A percentile compares a stretch with the other conserved stretches of the same genome.
These are phyloP conservation scores for Dromas ardeola DNA, from an alignment of 2,113 vertebrate species.

Conservation along the genomic window DNA sequence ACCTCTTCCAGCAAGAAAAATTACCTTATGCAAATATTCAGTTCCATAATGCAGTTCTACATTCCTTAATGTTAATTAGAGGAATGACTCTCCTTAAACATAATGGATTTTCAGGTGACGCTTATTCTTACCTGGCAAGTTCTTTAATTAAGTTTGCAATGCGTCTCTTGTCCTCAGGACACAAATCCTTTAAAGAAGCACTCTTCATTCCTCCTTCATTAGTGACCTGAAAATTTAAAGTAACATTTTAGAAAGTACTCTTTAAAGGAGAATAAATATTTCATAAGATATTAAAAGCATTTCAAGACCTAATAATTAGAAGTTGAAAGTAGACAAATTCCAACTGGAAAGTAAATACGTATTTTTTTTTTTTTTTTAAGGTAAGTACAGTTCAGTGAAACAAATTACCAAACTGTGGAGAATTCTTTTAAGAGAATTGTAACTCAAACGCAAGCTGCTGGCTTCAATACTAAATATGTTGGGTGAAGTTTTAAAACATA, in stretches of 20 bases:
- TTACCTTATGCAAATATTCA: not conserved
- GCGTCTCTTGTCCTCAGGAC: constrained; percentile 94
- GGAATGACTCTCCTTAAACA: not conserved
- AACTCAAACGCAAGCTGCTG: not conserved
- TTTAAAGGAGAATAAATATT: constrained; percentile 39
- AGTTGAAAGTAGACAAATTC: constrained; percentile 2
- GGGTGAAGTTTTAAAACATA: not conserved
- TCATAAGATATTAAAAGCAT: constrained; percentile 37
- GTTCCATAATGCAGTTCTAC: not conserved
- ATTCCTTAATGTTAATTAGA: constrained; percentile 17
- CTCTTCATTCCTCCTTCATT: constrained; percentile 74
- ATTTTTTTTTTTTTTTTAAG: constrained; percentile 21
- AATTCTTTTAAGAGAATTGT: not conserved
- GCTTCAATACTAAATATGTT: not conserved
- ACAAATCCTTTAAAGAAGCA: constrained; percentile 92
- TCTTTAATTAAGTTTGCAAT: constrained; percentile 97
- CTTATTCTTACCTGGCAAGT: constrained; percentile 87
- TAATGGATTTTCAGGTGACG: constrained; percentile 45
- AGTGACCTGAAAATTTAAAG: constrained; percentile 75
- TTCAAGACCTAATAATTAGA: constrained; percentile 16
- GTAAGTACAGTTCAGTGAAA: not conserved
- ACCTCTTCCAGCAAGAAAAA: not conserved
- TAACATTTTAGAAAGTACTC: constrained; percentile 35
- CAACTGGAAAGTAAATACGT: not conserved
- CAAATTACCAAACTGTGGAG: not conserved